Evolutionary conservation across 2,888 invertebrate species (phyloP).

Genomic region (Encarsia formosa): DNA sequence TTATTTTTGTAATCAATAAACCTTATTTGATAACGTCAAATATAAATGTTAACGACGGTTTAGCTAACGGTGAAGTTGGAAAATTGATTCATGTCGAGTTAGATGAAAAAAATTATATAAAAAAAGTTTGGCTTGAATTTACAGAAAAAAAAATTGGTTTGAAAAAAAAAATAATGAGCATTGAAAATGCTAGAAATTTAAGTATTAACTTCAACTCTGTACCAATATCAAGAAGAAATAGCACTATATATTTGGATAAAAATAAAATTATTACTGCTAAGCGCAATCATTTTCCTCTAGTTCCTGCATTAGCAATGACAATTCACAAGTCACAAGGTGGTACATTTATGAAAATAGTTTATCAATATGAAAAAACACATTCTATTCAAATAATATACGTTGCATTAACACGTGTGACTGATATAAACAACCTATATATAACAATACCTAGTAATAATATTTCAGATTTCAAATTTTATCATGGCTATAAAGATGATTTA

Average conservation of each 20-base stretch:
- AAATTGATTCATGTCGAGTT: slow-evolving; percentile 34
- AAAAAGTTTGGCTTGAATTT: slow-evolving; percentile 18
- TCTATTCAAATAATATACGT: slow-evolving; percentile 20
- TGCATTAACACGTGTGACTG: slow-evolving; percentile 14
- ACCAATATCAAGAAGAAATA: slow-evolving; percentile 21
- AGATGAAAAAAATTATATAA: slow-evolving; percentile 2
- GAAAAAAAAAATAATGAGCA: slow-evolving; percentile 5
- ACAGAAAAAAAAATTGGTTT: slow-evolving; percentile 12
- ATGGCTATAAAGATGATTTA: too few relatives aligned
- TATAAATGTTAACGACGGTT: slow-evolving; percentile 39
- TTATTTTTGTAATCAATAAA: slow-evolving; percentile 24
- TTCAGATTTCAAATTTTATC: slow-evolving; percentile 9
- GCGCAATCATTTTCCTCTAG: slow-evolving; percentile 27
- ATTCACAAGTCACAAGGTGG: slow-evolving; percentile 29
- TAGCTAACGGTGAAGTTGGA: slow-evolving; percentile 38
- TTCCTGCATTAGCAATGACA: slow-evolving; percentile 24
- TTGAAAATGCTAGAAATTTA: slow-evolving; percentile 2
- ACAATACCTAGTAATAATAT: not conserved
- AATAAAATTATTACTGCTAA: slow-evolving; percentile 21
- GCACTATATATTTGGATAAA: slow-evolving; percentile 14
- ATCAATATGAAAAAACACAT: slow-evolving; percentile 25
- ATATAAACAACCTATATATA: slow-evolving; percentile 9
- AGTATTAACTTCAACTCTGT: slow-evolving; percentile 30
- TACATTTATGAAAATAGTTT: slow-evolving; percentile 25
- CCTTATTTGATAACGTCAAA: slow-evolving; percentile 37